These are phyloP conservation scores for Phymastichus coffea DNA, from an alignment of 1,140 invertebrate genomes.

Conservation along the genomic window DNA sequence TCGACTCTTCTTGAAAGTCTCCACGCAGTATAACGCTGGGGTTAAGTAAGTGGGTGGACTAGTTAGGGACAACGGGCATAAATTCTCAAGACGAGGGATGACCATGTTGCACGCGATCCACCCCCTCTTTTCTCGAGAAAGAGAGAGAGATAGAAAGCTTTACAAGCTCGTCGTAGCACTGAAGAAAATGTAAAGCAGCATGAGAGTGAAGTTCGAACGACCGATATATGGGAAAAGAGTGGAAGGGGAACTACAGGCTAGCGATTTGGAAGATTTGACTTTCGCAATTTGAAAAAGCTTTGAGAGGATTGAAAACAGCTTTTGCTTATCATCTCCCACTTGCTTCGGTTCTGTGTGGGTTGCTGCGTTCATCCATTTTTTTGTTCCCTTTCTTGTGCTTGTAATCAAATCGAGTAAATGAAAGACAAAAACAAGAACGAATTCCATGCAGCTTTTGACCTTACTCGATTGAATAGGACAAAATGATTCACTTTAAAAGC, in stretches of 20 bases:
- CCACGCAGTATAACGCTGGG: constrained; percentile 32
- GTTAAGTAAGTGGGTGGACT: constrained; percentile 55
- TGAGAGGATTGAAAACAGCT: constrained; percentile 25
- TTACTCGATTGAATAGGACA: no score
- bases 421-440: no score
- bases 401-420: no score
- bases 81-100: constrained; percentile 56
- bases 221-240: no score
- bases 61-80: constrained; percentile 55
- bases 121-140: background rate
- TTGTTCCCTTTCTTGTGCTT: background rate
- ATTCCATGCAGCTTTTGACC: no score
- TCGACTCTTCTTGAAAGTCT: no score
- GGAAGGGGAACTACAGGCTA: constrained; percentile 16
- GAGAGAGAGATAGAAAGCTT: no score
- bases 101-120: constrained; percentile 43
- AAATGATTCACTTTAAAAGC: no score
- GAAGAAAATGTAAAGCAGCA: constrained; percentile 28
- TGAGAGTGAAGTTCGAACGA: background rate
- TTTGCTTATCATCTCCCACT: constrained; percentile 30
- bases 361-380: background rate
- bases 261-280: constrained; percentile 27
- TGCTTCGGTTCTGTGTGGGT: background rate
- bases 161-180: no score
- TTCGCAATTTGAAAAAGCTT: constrained; percentile 31